Base-by-base conservation (phyloP, 2,113 vertebrate species). In the Tupaia tana region DNA sequence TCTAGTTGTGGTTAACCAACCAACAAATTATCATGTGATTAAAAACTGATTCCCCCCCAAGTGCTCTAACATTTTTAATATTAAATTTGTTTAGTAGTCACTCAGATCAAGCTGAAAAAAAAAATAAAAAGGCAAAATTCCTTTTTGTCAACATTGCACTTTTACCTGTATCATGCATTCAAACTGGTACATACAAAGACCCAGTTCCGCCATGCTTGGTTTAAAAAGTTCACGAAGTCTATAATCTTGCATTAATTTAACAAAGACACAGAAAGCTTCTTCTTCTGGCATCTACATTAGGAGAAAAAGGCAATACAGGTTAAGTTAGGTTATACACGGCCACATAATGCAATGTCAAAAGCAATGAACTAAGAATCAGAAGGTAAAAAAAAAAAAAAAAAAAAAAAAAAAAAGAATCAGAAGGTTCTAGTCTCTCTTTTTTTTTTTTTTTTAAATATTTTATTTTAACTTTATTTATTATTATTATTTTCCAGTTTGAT, bases 171-270 rank as follows among this genome's bases (percentile, higher is more conserved):
- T 99, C 99, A 99, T 99, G 97, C 96, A 99, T 98, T 99, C 99
- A 99, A 99, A 99, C 98, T 99, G 99, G 98, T 99, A 99, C 99
- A 99, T 99, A 98, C 99, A 99, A 95, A 99, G 99, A 59, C 99
- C 99, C 98, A 99, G 98, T 96, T 99, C 99, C 70, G 99, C 99
- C 99, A 99, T 99, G 94, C 98, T 99, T 94, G 99, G 99, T 97
- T 99, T 99, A 98, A 99, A 99, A 96, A 99, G 99, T 98, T 99
- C 99, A 95, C 99, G 98, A 85, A 99, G 99, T 95, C 99, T 98
- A 98, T 99, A 99, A 96, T 99, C 99, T 97, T 99, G 99, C 99
- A 99, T 99, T 98, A 99, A 98, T 98, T 99, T 99, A 96, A 99
- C 99, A 98, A 99, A 99, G 81, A 99, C 99, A 97, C 99, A 99